phyloP scores from a whole-genome alignment of 2,797 vertebrate genomes.

The Poeciliopsis paucimaculata region DNA sequence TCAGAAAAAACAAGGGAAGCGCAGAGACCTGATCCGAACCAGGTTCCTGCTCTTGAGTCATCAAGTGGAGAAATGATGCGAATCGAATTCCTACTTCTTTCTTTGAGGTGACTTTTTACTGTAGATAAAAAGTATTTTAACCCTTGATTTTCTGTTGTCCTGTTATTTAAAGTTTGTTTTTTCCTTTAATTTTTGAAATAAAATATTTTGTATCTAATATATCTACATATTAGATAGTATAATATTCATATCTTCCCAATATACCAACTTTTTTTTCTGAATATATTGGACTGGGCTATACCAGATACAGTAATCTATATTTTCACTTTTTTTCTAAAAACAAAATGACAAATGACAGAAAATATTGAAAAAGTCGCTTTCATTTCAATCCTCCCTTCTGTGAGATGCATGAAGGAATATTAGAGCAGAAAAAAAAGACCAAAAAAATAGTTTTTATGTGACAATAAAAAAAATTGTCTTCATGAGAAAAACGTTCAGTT shows the following conservation, averaged over 20 bases:
- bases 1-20: slow-evolving; percentile 32
- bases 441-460: no score
- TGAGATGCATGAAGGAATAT: no score
- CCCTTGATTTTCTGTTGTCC: background rate
- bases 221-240: background rate
- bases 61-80: slow-evolving; percentile 1
- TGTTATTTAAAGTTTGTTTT: background rate
- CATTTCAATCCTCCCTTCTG: no score
- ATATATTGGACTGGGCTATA: background rate
- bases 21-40: slow-evolving; percentile 40
- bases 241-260: background rate
- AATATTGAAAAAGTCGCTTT: no score
- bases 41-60: slow-evolving; percentile 31
- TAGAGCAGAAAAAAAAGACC: no score
- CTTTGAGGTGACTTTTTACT: background rate
- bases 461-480: no score
- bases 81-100: background rate
- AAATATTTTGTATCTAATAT: background rate
- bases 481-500: no score
- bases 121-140: background rate
- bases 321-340: no score
- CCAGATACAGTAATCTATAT: no score
- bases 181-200: background rate
- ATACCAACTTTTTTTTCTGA: background rate
- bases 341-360: no score